Percentiles rank a stretch among this genome's conserved stretches.
Evolutionary conservation across 2,113 vertebrate genomes (phyloP).

Genomic region (Enhydra lutris): DNA sequence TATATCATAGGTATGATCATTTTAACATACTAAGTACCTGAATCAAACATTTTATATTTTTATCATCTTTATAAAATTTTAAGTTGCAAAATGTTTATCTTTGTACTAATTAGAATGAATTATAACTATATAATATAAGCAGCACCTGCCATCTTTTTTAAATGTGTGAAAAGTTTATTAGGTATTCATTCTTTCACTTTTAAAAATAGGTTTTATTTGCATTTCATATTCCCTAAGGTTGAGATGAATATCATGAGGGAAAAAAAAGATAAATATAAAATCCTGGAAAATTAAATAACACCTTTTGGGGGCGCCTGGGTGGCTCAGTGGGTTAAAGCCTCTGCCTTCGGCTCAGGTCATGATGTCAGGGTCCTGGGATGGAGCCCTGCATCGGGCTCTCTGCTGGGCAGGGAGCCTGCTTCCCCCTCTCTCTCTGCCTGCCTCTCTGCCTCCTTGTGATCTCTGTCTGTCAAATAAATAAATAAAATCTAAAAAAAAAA

Average conservation of each 20-base stretch:
- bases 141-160: not conserved
- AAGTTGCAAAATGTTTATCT: not conserved
- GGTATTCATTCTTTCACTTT: not conserved
- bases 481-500: too few relatives aligned
- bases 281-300: not conserved
- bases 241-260: not conserved
- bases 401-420: too few relatives aligned
- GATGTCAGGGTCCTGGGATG: too few relatives aligned
- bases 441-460: too few relatives aligned
- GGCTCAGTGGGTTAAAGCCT: too few relatives aligned
- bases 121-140: not conserved
- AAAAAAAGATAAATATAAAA: not conserved
- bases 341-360: too few relatives aligned
- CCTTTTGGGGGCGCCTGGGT: too few relatives aligned
- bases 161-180: not conserved
- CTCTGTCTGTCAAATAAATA: too few relatives aligned
- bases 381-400: too few relatives aligned
- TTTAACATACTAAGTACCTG: not conserved
- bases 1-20: not conserved
- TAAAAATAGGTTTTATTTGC: not conserved
- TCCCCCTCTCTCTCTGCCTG: too few relatives aligned
- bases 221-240: not conserved
- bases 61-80: not conserved
- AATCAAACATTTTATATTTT: not conserved
- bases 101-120: not conserved